These are phyloP conservation scores for Fistularia tabacaria DNA, from an alignment of 2,797 vertebrate genomes.

Conservation along the genomic window DNA sequence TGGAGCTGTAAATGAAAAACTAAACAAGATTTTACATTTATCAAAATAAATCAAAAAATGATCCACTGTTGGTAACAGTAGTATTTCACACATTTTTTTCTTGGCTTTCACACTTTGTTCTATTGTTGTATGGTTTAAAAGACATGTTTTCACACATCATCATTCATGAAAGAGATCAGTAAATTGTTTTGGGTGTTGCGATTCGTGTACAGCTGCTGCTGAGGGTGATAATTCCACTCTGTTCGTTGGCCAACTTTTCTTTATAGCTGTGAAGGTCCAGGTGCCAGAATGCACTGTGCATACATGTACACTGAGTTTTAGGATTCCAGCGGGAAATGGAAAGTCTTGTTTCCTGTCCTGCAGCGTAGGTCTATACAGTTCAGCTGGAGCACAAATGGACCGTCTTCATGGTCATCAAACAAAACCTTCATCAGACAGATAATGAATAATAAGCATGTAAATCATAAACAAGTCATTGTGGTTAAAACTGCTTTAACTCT, in stretches of 20 bases:
- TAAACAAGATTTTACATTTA: too few species aligned
- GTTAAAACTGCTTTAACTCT: neutral
- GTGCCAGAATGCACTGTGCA: neutral
- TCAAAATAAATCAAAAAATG: too few species aligned
- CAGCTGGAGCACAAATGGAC: slow-evolving; percentile 69
- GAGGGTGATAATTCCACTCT: too few species aligned
- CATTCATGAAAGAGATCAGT: too few species aligned
- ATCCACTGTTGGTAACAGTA: too few species aligned
- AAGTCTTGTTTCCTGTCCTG: slow-evolving; percentile 89
- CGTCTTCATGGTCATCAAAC: slow-evolving; percentile 82
- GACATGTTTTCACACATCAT: too few species aligned
- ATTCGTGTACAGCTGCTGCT: too few species aligned
- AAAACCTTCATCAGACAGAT: slow-evolving; percentile 63
- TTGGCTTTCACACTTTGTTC: too few species aligned
- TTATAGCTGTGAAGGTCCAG: neutral
- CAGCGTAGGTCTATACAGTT: slow-evolving; percentile 80
- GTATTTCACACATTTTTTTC: too few species aligned
- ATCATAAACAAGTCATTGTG: neutral
- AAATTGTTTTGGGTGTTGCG: too few species aligned
- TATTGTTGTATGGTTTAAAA: too few species aligned
- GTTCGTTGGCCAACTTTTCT: neutral
- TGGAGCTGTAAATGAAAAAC: too few species aligned
- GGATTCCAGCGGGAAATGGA: slow-evolving; percentile 74
- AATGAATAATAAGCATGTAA: neutral
- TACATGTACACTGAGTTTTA: slow-evolving; percentile 7